These are phyloP conservation scores for Hirtodrosophila histrioides DNA, from an alignment of 2,888 invertebrate genomes.

Conservation along the genomic window DNA sequence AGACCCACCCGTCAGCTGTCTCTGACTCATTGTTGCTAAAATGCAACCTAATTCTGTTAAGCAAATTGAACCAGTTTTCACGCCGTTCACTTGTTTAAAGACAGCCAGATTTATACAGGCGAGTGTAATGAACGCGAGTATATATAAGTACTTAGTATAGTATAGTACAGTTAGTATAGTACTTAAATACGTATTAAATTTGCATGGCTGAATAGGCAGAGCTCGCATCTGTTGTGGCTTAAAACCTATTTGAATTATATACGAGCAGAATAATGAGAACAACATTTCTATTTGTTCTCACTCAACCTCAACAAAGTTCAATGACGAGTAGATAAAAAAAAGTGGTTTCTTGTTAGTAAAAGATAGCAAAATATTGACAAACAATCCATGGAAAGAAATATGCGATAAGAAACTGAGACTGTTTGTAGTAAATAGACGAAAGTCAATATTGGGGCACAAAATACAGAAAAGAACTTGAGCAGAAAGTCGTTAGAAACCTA, in stretches of 20 bases:
- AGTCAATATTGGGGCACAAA: too few species aligned
- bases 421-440: too few species aligned
- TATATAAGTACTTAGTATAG: background rate
- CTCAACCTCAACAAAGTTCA: slow-evolving; percentile 1
- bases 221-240: slow-evolving; percentile 8
- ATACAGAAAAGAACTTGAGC: too few species aligned
- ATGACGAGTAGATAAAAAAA: background rate
- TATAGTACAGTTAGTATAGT: too few species aligned
- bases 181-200: background rate
- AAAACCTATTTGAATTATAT: background rate
- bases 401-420: too few species aligned
- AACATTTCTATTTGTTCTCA: background rate
- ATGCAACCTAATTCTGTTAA: background rate
- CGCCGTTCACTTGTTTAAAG: background rate
- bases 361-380: slow-evolving; percentile 15
- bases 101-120: slow-evolving; percentile 1
- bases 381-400: background rate
- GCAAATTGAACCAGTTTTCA: slow-evolving; percentile 15
- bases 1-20: background rate
- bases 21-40: too few species aligned
- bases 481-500: too few species aligned
- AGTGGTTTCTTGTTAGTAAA: slow-evolving; percentile 3
- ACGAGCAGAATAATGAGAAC: background rate
- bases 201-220: slow-evolving; percentile 16
- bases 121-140: slow-evolving; percentile 28